Percentiles rank a stretch among this genome's conserved stretches.
These are phyloP conservation scores for Coranthus polyacanthus DNA, from an alignment of 2,797 vertebrate species.

Conservation along the genomic window DNA sequence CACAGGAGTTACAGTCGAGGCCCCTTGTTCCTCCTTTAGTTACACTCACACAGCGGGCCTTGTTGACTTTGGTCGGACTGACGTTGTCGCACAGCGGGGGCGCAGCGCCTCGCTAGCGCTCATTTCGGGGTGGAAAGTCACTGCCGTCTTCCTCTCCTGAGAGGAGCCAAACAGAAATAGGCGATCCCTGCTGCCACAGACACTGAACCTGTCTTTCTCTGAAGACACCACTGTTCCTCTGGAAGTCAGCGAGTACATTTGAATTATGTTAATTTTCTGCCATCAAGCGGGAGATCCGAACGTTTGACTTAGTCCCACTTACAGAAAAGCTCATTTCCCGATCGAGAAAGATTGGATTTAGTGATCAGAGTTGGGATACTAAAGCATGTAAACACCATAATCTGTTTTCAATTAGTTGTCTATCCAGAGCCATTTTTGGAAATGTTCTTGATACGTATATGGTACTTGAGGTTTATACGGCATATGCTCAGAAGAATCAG, in stretches of 20 bases:
- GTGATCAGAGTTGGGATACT: conserved; percentile 1
- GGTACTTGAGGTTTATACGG: too few relatives aligned
- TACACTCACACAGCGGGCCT: conserved; percentile 56
- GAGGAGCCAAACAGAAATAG: conserved; percentile 47
- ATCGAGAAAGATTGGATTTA: conserved; percentile 1
- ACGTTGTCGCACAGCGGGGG: too few relatives aligned
- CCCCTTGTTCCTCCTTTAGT: conserved; percentile 53
- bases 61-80: too few relatives aligned
- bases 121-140: conserved; percentile 71
- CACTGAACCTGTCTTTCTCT: conserved; percentile 25
- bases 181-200: conserved; percentile 38
- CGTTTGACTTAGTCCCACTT: conserved; percentile 18
- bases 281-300: conserved; percentile 3
- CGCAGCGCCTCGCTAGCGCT: conserved; percentile 18
- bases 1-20: conserved; percentile 49
- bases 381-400: conserved; percentile 11
- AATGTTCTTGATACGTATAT: conserved; percentile 2
- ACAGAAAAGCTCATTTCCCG: background rate
- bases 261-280: conserved; percentile 2
- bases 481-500: background rate
- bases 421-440: conserved; percentile 8
- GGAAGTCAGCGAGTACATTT: conserved; percentile 26
- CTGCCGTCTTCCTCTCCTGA: conserved; percentile 47
- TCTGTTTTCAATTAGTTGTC: conserved; percentile 29
- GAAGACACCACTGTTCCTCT: conserved; percentile 50